phyloP scores from a whole-genome alignment of 2,888 invertebrate genomes.

The Ochropacha duplaris region DNA sequence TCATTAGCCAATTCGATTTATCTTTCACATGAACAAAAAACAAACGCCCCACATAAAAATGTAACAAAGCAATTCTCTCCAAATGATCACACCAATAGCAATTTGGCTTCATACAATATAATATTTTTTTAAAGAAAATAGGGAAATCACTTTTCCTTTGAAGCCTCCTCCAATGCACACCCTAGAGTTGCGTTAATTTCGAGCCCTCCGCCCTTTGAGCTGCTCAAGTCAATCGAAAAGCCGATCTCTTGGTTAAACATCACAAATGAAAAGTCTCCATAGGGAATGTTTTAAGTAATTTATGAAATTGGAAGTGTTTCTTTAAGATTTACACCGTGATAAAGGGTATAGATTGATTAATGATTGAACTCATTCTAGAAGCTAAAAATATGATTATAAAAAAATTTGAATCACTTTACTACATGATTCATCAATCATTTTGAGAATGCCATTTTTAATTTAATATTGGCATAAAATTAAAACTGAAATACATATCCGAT shows the following conservation, averaged over 20 bases:
- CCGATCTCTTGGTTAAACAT: conserved; percentile 81
- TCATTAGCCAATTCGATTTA: background rate
- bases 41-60: background rate
- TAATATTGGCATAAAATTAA: background rate
- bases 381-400: background rate
- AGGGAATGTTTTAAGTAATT: conserved; percentile 78
- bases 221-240: conserved; percentile 80
- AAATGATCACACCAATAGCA: conserved; percentile 11
- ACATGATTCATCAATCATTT: background rate
- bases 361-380: too few species aligned
- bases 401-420: background rate
- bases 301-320: conserved; percentile 77
- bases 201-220: conserved; percentile 75
- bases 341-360: conserved; percentile 55
- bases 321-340: conserved; percentile 60
- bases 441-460: background rate
- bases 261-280: conserved; percentile 77
- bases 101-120: conserved; percentile 17
- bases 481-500: background rate
- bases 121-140: conserved; percentile 67
- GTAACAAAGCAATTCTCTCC: conserved; percentile 8
- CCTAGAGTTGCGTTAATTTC: conserved; percentile 74
- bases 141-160: conserved; percentile 73
- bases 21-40: background rate
- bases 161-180: conserved; percentile 73